These are phyloP conservation scores for Apomyelois bistriatella DNA, from an alignment of 2,888 invertebrate genomes.

Conservation along the genomic window DNA sequence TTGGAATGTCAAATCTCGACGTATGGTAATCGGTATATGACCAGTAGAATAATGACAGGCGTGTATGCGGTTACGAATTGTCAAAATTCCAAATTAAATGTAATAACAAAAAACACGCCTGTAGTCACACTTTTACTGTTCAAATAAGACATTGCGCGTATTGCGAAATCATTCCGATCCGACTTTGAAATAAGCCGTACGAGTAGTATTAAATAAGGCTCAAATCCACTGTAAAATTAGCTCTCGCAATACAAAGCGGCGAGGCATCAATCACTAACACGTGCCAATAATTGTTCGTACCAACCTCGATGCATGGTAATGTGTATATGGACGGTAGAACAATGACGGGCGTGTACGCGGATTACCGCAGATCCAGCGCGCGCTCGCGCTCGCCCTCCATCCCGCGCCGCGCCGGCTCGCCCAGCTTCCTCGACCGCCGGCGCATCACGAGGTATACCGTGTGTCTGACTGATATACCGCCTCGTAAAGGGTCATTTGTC, in stretches of 20 bases:
- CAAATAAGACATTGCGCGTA: no score
- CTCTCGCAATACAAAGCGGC: neutral
- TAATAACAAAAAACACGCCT: no score
- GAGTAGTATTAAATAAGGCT: no score
- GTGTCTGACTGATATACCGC: no score
- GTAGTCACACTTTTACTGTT: no score
- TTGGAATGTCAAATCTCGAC: no score
- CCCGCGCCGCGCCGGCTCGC: slow-evolving; percentile 94
- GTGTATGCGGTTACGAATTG: no score
- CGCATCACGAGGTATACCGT: slow-evolving; percentile 93
- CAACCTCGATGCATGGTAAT: slow-evolving; percentile 25
- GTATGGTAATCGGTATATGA: no score
- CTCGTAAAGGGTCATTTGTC: neutral
- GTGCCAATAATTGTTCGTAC: slow-evolving; percentile 29
- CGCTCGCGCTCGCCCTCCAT: slow-evolving; percentile 92
- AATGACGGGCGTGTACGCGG: slow-evolving; percentile 77
- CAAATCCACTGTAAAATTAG: neutral
- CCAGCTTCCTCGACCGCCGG: slow-evolving; percentile 94
- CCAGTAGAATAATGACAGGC: no score
- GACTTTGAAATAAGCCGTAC: no score
- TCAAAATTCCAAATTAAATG: no score
- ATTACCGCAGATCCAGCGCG: slow-evolving; percentile 73
- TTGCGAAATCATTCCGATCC: no score
- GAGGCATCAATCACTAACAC: slow-evolving; percentile 21
- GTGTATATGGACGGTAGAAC: slow-evolving; percentile 44